A percentile compares a stretch with the other conserved stretches of the same genome.
Conservation (phyloP, 2,113 vertebrate genomes). For the Dissostichus mawsoni region DNA sequence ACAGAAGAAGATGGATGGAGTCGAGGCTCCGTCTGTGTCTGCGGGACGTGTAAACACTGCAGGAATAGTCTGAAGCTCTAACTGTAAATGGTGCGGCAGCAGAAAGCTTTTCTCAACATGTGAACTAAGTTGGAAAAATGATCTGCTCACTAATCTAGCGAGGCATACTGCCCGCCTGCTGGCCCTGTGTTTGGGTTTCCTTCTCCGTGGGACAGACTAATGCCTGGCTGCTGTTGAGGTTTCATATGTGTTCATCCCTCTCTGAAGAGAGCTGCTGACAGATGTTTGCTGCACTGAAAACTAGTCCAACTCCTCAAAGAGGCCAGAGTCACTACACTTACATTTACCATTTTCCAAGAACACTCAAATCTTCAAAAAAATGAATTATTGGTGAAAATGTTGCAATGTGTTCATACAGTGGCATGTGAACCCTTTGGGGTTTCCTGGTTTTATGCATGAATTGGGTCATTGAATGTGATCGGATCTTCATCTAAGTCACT, state of each 20-base stretch:
- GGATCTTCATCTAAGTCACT: too few species aligned
- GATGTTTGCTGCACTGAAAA: slow-evolving; percentile 8
- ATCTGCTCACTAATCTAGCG: slow-evolving; percentile 45
- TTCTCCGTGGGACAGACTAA: slow-evolving; percentile 13
- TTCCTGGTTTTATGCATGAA: too few species aligned
- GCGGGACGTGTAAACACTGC: slow-evolving; percentile 47
- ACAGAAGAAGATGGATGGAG: slow-evolving; percentile 32
- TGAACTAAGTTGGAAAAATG: slow-evolving; percentile 47
- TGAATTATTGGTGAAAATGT: not conserved
- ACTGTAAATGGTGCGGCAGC: slow-evolving; percentile 47
- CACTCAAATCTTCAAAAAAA: not conserved
- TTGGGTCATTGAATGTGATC: too few species aligned
- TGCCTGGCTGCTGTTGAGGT: slow-evolving; percentile 37
- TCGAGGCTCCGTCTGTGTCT: slow-evolving; percentile 19
- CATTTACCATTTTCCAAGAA: not conserved
- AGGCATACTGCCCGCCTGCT: slow-evolving; percentile 23
- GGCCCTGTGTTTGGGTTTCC: slow-evolving; percentile 13
- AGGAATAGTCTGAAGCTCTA: slow-evolving; percentile 35
- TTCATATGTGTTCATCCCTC: slow-evolving; percentile 42
- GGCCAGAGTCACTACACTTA: not conserved
- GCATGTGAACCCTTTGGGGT: too few species aligned
- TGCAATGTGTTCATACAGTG: not conserved
- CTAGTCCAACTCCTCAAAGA: not conserved
- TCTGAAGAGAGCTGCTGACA: slow-evolving; percentile 34
- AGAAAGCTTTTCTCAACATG: slow-evolving; percentile 14